These are phyloP conservation scores for Acanthisitta chloris DNA, from an alignment of 2,113 vertebrate species.

Conservation along the genomic window DNA sequence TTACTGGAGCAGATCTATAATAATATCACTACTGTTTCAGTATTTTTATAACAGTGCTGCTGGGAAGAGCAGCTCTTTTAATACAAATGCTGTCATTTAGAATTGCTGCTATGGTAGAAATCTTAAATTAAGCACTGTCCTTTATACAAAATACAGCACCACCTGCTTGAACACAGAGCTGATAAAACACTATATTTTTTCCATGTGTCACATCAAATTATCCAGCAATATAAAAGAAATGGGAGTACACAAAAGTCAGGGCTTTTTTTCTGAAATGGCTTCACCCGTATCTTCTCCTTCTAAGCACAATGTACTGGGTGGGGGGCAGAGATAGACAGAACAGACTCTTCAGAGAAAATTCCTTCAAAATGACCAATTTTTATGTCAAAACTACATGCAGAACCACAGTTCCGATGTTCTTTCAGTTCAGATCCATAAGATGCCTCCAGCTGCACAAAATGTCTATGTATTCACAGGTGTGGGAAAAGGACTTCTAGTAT, in stretches of 20 bases:
- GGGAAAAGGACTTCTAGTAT: background rate
- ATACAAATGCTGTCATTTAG: constrained; percentile 60
- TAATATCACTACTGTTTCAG: constrained; percentile 66
- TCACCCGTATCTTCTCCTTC: background rate
- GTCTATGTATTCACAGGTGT: background rate
- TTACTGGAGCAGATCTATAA: constrained; percentile 44
- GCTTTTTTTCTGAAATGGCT: constrained; percentile 13
- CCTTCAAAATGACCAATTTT: constrained; percentile 13
- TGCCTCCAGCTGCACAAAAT: background rate
- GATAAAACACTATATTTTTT: constrained; percentile 38
- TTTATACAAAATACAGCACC: constrained; percentile 56
- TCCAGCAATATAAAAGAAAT: constrained; percentile 27
- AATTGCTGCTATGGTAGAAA: constrained; percentile 50
- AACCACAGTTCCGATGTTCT: background rate
- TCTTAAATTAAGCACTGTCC: constrained; percentile 57
- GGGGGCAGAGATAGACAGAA: constrained; percentile 3
- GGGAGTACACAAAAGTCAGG: constrained; percentile 35
- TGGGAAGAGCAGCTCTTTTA: constrained; percentile 54
- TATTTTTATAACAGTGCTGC: constrained; percentile 57
- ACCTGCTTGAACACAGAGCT: constrained; percentile 59
- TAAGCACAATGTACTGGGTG: constrained; percentile 6
- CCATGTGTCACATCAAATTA: constrained; percentile 12
- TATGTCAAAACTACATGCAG: background rate
- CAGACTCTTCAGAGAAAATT: background rate
- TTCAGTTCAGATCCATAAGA: background rate